Base-by-base conservation (phyloP, 1,140 invertebrate species). In the Brachionus rotundiformis region DNA sequence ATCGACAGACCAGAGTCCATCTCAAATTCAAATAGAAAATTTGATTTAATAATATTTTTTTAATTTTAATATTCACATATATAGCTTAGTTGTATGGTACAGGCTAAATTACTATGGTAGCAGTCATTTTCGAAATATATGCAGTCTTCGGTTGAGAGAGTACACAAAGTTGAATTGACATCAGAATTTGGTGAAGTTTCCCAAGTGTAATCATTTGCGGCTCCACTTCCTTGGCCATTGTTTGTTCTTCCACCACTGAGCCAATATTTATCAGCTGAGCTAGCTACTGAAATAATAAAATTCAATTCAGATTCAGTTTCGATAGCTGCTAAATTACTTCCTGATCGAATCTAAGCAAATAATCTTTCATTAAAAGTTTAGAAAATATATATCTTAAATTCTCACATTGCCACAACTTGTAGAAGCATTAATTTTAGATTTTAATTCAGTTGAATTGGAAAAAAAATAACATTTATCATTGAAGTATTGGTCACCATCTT, bases 391-490 rank as follows among this genome's bases (percentile, higher is more conserved):
- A 19, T 23, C 6, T 23, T 3, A 8, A 33, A 68, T 33, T 33
- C 63, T 68, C 36, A 68, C 63, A 33, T 33, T 68, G 27, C 36
- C 31, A n/a, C 63, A 68, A 6, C 7, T 68, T n/a, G 5, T 68
- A 7, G 11, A n/a, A n/a, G 29, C 63, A 13, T 68, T 5, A 7
- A 33, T 7, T 33, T 11, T 16, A 13, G 0, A 33, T 33, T 33
- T 33, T 11, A 1, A n/a, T 16, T 68, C 63, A 7, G 63, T 23
- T 68, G n/a, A 33, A 29, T n/a, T 27, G 7, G 61, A 63, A n/a
- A 39, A 68, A 68, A 16, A 68, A 16, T 68, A 68, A n/a, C 63
- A 68, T 36, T 36, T 68, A 68, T 68, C 63, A 19, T 36, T 36
- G 19, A 19, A 68, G 33, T 68, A 68, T 8, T 16, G 36, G 8